Conservation (phyloP, 2,113 vertebrate genomes). For the Naja naja region DNA sequence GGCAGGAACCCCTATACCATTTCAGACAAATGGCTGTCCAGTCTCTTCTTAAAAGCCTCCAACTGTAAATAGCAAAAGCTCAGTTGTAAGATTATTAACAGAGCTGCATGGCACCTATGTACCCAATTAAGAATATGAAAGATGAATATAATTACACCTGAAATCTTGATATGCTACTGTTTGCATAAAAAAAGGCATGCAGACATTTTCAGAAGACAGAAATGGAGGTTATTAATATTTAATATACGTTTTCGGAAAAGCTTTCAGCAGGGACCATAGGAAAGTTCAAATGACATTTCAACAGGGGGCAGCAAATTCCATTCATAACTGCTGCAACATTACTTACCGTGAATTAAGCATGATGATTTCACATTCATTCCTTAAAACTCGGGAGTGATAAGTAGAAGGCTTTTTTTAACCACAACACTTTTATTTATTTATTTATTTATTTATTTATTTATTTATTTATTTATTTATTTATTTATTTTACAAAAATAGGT, state of each 20-base stretch:
- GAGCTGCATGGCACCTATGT: background rate
- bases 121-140: background rate
- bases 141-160: background rate
- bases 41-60: background rate
- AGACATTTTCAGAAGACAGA: background rate
- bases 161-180: background rate
- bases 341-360: slow-evolving; percentile 9
- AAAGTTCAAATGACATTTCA: background rate
- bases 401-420: slow-evolving; percentile 30
- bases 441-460: background rate
- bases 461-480: background rate
- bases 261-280: background rate
- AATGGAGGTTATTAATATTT: background rate
- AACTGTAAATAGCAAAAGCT: background rate
- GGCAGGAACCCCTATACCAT: background rate
- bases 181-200: background rate
- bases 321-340: background rate
- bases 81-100: background rate
- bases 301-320: slow-evolving; percentile 51
- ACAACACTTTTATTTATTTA: slow-evolving; percentile 13
- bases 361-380: slow-evolving; percentile 39
- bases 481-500: slow-evolving; percentile 22
- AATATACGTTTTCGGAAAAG: background rate
- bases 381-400: background rate
- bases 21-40: background rate